Conservation (phyloP, 2,797 vertebrate genomes). For the Sebastiscus tertius region DNA sequence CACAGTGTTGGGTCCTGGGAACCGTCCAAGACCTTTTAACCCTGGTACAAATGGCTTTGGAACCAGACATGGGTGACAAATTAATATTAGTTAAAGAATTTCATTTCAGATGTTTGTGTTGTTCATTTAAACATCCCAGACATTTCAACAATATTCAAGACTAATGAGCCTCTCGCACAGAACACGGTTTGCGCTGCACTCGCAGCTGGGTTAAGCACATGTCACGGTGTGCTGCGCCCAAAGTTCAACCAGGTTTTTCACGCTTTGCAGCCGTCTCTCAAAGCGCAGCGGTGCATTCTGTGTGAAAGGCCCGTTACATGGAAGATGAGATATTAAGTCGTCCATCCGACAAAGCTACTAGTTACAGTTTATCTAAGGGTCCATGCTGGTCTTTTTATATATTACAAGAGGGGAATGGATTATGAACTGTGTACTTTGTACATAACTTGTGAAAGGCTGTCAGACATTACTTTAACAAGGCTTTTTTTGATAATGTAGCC, state of each 20-base stretch:
- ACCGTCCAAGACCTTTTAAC: conserved; percentile 5
- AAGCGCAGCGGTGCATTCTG: too few relatives aligned
- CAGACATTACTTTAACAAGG: background rate
- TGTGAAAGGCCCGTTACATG: background rate
- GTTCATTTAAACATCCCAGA: background rate
- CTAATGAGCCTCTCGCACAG: too few relatives aligned
- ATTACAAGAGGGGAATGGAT: background rate
- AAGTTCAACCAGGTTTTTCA: too few relatives aligned
- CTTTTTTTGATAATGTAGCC: background rate
- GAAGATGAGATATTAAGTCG: background rate
- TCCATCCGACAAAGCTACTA: background rate
- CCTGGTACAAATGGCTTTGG: background rate
- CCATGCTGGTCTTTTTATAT: background rate
- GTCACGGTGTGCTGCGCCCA: too few relatives aligned
- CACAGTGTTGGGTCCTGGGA: conserved; percentile 9
- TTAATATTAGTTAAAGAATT: background rate
- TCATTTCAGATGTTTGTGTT: background rate
- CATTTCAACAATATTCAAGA: background rate
- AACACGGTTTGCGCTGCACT: too few relatives aligned
- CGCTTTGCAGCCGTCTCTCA: too few relatives aligned
- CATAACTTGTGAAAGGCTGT: background rate
- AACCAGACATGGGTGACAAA: background rate
- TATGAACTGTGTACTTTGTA: background rate
- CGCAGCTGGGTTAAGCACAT: too few relatives aligned
- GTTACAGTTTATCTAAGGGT: background rate